Evolutionary conservation across 1,140 invertebrate genomes (phyloP).

Genomic region (Sinonovacula constricta): DNA sequence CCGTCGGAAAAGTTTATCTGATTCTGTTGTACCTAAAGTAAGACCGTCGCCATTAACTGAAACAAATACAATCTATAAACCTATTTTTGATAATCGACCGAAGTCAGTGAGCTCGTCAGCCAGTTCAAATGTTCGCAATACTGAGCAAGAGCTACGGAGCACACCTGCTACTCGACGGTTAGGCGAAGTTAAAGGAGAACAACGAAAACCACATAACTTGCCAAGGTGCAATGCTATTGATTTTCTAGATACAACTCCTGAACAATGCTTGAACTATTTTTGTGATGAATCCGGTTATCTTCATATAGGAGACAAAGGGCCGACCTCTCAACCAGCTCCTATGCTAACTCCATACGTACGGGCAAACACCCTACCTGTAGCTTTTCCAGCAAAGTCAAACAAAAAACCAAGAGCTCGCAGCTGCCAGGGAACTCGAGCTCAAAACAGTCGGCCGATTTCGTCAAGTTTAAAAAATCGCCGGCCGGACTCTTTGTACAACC

Average conservation of each 20-base stretch:
- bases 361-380: conserved; percentile 36
- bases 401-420: not conserved
- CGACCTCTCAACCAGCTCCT: not conserved
- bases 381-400: conserved; percentile 39
- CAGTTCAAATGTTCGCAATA: not conserved
- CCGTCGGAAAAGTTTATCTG: not conserved
- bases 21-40: no score
- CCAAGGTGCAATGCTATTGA: conserved; percentile 42
- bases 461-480: conserved; percentile 14
- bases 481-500: conserved; percentile 31
- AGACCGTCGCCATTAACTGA: no score
- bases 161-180: conserved; percentile 1
- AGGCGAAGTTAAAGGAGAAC: conserved; percentile 10
- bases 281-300: not conserved
- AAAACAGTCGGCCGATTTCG: conserved; percentile 31
- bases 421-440: not conserved
- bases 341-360: conserved; percentile 18
- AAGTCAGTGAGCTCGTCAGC: not conserved
- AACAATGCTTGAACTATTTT: no score
- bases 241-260: conserved; percentile 5
- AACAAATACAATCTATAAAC: no score
- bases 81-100: no score
- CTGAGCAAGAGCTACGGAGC: not conserved
- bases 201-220: conserved; percentile 4
- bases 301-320: not conserved